phyloP scores from a whole-genome alignment of 2,888 invertebrate species.

The Eueremaeus valkanovi region DNA sequence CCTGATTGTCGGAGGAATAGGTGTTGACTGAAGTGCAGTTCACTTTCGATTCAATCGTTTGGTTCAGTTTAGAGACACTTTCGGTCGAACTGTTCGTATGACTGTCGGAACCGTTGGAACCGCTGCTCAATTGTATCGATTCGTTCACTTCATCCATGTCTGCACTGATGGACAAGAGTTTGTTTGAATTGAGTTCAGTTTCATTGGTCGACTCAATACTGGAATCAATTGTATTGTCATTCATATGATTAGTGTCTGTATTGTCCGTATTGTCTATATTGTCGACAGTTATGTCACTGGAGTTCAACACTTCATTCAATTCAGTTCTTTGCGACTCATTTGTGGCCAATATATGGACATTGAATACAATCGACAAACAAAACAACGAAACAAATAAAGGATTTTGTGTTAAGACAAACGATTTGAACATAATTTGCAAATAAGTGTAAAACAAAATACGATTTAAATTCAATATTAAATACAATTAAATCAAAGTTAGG shows the following conservation, averaged over 20 bases:
- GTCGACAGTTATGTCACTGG: not conserved
- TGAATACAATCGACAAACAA: not conserved
- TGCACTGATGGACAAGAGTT: too few species aligned
- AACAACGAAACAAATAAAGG: not conserved
- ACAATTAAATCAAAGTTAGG: not conserved
- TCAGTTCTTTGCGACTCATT: not conserved
- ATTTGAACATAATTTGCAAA: not conserved
- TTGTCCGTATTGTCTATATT: not conserved
- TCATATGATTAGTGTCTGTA: not conserved
- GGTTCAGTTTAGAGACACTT: not conserved
- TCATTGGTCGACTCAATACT: too few species aligned
- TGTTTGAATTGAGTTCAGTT: too few species aligned
- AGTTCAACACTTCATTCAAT: not conserved
- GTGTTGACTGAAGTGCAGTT: conserved; percentile 3
- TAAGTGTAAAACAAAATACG: not conserved
- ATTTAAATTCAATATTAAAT: not conserved
- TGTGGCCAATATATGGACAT: not conserved
- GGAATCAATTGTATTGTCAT: too few species aligned
- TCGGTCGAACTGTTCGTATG: not conserved
- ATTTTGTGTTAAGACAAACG: not conserved
- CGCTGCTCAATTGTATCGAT: not conserved
- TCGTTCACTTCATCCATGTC: too few species aligned
- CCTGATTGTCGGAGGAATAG: not conserved
- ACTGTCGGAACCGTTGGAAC: too few species aligned
- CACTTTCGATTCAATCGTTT: not conserved